These are phyloP conservation scores for Amblyornis subalaris DNA, from an alignment of 2,113 vertebrate species.

Conservation along the genomic window DNA sequence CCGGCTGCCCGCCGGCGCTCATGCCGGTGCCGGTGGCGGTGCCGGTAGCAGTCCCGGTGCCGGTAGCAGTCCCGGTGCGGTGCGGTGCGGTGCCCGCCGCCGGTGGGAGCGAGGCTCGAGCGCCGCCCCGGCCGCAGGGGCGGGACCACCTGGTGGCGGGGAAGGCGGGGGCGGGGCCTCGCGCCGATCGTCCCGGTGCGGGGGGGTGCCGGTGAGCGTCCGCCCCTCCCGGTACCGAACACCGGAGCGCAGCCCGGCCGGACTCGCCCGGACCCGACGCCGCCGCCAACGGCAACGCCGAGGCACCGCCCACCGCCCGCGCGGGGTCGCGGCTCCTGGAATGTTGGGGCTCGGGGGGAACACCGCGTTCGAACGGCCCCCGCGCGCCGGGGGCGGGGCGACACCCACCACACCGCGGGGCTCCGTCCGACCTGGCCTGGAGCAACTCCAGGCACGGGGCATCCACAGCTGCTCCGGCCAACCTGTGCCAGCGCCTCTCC, in stretches of 20 bases:
- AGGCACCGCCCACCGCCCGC: not conserved
- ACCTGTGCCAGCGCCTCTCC: not conserved
- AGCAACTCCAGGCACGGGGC: not conserved
- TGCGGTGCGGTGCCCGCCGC: not conserved
- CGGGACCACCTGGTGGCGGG: conserved; percentile 37
- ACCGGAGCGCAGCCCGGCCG: not conserved
- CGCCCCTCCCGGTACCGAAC: not conserved
- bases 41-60: not conserved
- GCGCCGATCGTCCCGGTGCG: not conserved
- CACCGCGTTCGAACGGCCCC: not conserved
- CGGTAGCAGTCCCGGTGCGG: not conserved
- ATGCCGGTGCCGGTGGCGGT: not conserved
- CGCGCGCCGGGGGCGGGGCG: not conserved
- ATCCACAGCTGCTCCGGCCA: not conserved
- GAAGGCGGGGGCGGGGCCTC: not conserved
- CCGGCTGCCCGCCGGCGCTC: not conserved
- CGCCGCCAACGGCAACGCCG: not conserved
- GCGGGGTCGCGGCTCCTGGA: not conserved
- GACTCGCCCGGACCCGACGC: not conserved
- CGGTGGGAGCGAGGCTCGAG: not conserved
- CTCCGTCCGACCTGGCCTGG: not conserved
- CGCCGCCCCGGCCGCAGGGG: conserved; percentile 30
- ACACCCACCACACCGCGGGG: not conserved
- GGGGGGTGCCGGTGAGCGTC: not conserved
- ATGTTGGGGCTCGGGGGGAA: not conserved